Evolutionary conservation across 2,888 invertebrate genomes (phyloP), one percentile per base, ranked within the genome.

Genomic region (Physocephala rufipes): DNA sequence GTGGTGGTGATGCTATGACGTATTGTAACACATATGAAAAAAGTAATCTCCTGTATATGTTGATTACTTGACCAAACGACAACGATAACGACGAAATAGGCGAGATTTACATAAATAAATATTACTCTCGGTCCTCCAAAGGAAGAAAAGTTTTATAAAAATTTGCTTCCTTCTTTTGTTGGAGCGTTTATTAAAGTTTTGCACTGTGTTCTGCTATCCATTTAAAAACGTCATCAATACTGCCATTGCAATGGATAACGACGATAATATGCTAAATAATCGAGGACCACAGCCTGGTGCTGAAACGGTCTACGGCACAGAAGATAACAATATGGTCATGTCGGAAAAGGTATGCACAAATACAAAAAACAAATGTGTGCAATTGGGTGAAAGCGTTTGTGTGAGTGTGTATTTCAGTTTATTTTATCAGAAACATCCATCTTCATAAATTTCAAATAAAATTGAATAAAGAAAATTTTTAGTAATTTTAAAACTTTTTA

Each of bases 301-400:
- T 76, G 97, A 97, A 88, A 95, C 95, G 51, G 93, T 97, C 78
- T 97, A 97, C 86, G 95, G 96, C 73, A 95, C 96, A 82, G 96
- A 97, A 86, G 97, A 97, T 87, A 94, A 94, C 87, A 94, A 94
- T 78, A 93, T 94, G 85, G 97, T 97, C 79, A 99, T 99, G 98
- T 97, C 98, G 16, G 99, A 99, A 87, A 98, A 96, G 89, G 86
- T 86, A 81, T 71, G 77, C 79, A 64, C 24, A 30, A 45, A 2
- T 53, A n/a, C 12, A 2, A 2, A 53, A 53, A 7, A 36, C 36
- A n/a, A n/a, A n/a, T n/a, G n/a, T 36, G 9, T 36, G 36, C 5
- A 36, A 36, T 36, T 36, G 9, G 9, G 36, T 36, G 9, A 7
- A 36, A 7, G 36, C 36, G 9, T 36, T 36, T 36, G 36, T 36